Percentiles rank a stretch among this genome's conserved stretches.
Evolutionary conservation across 2,888 invertebrate species (phyloP).

Genomic region (Galerucella nymphaeae): DNA sequence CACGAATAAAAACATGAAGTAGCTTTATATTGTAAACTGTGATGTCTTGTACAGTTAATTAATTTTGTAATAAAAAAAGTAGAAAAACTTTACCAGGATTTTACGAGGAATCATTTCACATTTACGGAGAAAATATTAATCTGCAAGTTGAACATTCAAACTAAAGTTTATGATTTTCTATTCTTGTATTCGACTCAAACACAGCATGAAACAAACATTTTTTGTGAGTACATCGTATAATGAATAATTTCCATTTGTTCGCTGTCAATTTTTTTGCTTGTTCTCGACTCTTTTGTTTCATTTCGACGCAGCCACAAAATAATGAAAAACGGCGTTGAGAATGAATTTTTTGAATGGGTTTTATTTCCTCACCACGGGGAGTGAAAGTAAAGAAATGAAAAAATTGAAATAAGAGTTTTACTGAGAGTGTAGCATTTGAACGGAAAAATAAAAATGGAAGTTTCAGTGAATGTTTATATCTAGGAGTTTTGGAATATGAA

Average conservation of each 20-base stretch:
- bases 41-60: too few species aligned
- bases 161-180: slow-evolving; percentile 1
- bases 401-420: background rate
- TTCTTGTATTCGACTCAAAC: background rate
- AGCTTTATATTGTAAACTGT: too few species aligned
- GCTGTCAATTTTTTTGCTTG: slow-evolving; percentile 19
- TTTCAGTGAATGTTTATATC: background rate
- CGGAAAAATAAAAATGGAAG: too few species aligned
- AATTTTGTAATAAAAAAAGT: too few species aligned
- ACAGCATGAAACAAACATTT: slow-evolving; percentile 7
- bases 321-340: slow-evolving; percentile 10
- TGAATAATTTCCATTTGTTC: slow-evolving; percentile 25
- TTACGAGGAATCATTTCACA: too few species aligned
- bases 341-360: slow-evolving; percentile 1
- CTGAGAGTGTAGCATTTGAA: background rate
- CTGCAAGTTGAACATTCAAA: background rate
- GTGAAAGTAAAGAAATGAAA: background rate
- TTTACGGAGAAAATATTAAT: background rate
- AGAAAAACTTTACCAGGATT: too few species aligned
- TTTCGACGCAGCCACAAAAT: slow-evolving; percentile 1
- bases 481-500: background rate
- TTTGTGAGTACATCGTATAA: slow-evolving; percentile 29
- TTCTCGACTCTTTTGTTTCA: slow-evolving; percentile 22
- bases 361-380: slow-evolving; percentile 7
- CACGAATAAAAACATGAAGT: too few species aligned